Conservation (phyloP, 2,113 vertebrate species). For the Clarias magur region DNA sequence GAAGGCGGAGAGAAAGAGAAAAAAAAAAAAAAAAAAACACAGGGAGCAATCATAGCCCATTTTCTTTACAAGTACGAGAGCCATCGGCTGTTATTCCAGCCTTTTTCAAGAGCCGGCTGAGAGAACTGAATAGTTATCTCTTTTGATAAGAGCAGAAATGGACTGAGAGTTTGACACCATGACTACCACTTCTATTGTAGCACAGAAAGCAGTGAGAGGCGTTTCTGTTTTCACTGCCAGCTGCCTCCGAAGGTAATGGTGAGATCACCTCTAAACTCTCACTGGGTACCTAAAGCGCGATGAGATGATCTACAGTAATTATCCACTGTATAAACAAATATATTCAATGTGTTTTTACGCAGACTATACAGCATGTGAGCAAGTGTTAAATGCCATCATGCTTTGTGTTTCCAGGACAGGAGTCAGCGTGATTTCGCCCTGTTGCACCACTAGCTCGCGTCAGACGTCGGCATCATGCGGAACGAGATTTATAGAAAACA, state of each 20-base stretch:
- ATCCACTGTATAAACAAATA: background rate
- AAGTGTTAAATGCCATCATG: background rate
- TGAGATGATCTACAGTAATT: background rate
- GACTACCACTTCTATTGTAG: background rate
- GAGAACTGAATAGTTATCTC: background rate
- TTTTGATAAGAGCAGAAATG: constrained; percentile 22
- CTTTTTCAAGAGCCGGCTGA: background rate
- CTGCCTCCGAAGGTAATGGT: background rate
- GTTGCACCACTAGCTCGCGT: background rate
- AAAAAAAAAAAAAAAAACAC: no score
- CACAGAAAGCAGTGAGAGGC: background rate
- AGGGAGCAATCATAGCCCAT: background rate
- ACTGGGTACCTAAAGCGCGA: background rate
- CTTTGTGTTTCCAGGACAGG: background rate
- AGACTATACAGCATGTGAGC: background rate
- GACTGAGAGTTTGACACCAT: constrained; percentile 16
- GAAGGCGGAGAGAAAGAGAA: no score
- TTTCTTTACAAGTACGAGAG: constrained; percentile 13
- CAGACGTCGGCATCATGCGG: background rate
- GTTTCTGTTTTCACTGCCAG: background rate
- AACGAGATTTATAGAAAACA: background rate
- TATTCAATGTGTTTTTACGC: background rate
- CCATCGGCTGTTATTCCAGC: background rate
- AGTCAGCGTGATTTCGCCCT: no score
- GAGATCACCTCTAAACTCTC: background rate